A percentile compares a stretch with the other conserved stretches of the same genome.
Conservation (phyloP, 1,140 invertebrate species). For the Aricia agestis region DNA sequence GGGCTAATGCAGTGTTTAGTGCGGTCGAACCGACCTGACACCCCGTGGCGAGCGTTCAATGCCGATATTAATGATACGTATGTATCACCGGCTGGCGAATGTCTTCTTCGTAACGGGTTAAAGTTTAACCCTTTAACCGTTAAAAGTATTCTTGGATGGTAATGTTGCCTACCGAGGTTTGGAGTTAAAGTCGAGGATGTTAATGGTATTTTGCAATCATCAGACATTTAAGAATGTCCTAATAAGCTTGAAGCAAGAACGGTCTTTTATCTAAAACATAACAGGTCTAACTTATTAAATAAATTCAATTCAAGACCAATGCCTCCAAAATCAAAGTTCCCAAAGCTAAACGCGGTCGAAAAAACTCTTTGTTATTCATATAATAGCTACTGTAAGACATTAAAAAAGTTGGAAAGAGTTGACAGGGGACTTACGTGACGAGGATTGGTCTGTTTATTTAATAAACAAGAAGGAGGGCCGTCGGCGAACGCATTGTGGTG, state of each 20-base stretch:
- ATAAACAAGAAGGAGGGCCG: slow-evolving; percentile 34
- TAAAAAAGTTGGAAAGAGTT: slow-evolving; percentile 33
- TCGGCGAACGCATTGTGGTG: slow-evolving; percentile 28
- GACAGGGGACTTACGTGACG: slow-evolving; percentile 32
- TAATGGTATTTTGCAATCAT: too few relatives aligned
- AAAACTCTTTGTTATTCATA: neutral
- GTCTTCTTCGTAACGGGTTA: slow-evolving; percentile 40
- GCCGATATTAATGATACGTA: slow-evolving; percentile 61
- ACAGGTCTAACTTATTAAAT: too few relatives aligned
- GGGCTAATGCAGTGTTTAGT: slow-evolving; percentile 65
- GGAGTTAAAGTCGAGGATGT: too few relatives aligned
- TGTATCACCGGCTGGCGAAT: slow-evolving; percentile 55
- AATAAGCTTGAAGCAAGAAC: too few relatives aligned
- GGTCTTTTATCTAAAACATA: too few relatives aligned
- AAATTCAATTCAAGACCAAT: slow-evolving; percentile 15
- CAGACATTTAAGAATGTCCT: too few relatives aligned
- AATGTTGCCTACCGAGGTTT: too few relatives aligned
- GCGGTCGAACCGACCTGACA: slow-evolving; percentile 39
- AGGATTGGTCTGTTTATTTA: slow-evolving; percentile 41
- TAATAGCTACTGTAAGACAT: slow-evolving; percentile 27
- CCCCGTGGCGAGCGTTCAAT: slow-evolving; percentile 61
- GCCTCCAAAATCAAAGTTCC: neutral
- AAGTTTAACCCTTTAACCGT: too few relatives aligned
- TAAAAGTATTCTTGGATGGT: too few relatives aligned
- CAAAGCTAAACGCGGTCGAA: neutral